Conservation (phyloP, 1,140 invertebrate species). For the Sipha flava region DNA sequence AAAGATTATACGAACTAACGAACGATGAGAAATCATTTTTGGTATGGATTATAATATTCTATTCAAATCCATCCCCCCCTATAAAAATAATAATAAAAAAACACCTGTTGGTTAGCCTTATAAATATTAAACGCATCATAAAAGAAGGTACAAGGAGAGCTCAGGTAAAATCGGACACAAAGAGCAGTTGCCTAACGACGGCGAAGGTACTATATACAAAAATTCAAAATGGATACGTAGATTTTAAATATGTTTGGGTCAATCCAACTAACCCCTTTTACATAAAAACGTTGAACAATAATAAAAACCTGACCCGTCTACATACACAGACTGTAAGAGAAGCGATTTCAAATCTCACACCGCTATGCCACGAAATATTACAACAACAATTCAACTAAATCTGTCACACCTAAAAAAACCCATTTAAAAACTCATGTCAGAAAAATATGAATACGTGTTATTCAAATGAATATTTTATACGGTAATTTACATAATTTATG, state of each 20-base stretch:
- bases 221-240: slow-evolving; percentile 13
- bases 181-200: neutral
- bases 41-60: neutral
- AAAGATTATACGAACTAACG: neutral
- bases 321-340: neutral
- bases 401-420: slow-evolving; percentile 27
- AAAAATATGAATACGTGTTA: slow-evolving; percentile 2
- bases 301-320: neutral
- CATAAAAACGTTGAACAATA: slow-evolving; percentile 10
- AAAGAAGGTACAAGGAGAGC: neutral
- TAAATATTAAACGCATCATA: neutral
- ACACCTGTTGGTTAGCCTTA: neutral
- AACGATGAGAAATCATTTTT: slow-evolving; percentile 12
- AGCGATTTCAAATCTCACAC: neutral
- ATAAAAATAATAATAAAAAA: neutral
- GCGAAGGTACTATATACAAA: neutral
- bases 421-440: slow-evolving; percentile 18
- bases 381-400: slow-evolving; percentile 21
- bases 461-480: slow-evolving; percentile 17
- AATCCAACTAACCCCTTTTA: slow-evolving; percentile 27
- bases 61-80: slow-evolving; percentile 3
- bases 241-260: neutral
- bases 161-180: slow-evolving; percentile 9
- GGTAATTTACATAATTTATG: slow-evolving; percentile 31
- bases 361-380: neutral